These are phyloP conservation scores for Lordiphosa fenestrarum DNA, from an alignment of 2,888 invertebrate genomes.

Conservation along the genomic window DNA sequence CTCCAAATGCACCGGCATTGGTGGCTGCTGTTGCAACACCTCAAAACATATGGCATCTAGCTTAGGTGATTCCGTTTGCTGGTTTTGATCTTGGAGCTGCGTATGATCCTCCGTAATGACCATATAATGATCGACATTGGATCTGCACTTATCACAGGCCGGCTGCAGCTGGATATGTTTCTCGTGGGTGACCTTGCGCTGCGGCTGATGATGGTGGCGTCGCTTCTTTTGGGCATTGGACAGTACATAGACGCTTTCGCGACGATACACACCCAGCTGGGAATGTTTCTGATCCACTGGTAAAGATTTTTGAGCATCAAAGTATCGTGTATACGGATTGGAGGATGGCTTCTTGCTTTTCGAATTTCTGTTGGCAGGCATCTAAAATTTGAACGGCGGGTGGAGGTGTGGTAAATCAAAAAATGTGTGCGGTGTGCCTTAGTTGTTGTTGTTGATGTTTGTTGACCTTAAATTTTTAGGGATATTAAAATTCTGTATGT, in stretches of 20 bases:
- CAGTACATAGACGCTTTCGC: conserved; percentile 29
- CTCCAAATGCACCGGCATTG: conserved; percentile 18
- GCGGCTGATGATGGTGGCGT: not conserved
- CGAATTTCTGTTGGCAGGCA: conserved; percentile 36
- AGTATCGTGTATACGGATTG: conserved; percentile 33
- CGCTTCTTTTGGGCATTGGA: conserved; percentile 6
- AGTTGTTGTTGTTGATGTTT: not conserved
- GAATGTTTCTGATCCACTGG: not conserved
- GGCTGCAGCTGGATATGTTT: not conserved
- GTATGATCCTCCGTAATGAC: conserved; percentile 30
- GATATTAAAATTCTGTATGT: not conserved
- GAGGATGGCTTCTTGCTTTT: conserved; percentile 14
- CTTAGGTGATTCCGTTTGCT: not conserved
- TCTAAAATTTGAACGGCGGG: conserved; percentile 17
- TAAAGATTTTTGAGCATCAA: conserved; percentile 34
- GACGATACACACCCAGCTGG: not conserved
- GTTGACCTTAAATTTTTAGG: conserved; percentile 1
- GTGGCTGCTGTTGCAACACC: conserved; percentile 31
- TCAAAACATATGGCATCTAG: conserved; percentile 43
- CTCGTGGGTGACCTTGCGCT: not conserved
- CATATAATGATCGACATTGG: conserved; percentile 19
- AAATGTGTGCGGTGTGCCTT: not conserved
- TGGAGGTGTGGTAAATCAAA: not conserved
- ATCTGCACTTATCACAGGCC: not conserved
- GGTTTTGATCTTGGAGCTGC: no score